Evolutionary conservation across 2,113 vertebrate genomes (phyloP).

Genomic region (Onychorhynchus coronatus): DNA sequence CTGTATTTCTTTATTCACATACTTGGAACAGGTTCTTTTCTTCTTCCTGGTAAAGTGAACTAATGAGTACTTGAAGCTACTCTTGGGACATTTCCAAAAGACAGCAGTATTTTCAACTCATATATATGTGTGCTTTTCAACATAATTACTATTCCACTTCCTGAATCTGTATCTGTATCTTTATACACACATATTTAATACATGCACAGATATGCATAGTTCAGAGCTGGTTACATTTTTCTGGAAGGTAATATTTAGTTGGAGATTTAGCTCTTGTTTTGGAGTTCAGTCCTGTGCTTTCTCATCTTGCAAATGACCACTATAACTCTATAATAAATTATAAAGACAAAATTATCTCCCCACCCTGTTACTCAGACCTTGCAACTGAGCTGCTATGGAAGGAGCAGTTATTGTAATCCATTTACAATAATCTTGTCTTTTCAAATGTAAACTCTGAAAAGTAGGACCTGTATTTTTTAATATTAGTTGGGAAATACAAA

Average conservation of each 20-base stretch:
- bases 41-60: slow-evolving; percentile 22
- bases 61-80: neutral
- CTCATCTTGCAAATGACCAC: neutral
- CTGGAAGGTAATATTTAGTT: neutral
- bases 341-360: neutral
- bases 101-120: neutral
- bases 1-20: slow-evolving; percentile 35
- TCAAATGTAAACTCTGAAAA: neutral
- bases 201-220: neutral
- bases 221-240: neutral
- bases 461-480: neutral
- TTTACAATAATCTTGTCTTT: neutral
- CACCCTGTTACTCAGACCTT: neutral
- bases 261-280: neutral
- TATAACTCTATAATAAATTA: neutral
- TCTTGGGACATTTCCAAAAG: slow-evolving; percentile 8
- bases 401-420: neutral
- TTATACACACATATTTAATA: neutral
- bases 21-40: slow-evolving; percentile 53
- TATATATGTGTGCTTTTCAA: neutral
- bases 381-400: neutral
- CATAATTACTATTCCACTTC: neutral
- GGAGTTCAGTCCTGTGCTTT: neutral
- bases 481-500: neutral
- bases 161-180: neutral